Conservation (phyloP, 1,140 invertebrate species). For the Ostrea denselamellosa region DNA sequence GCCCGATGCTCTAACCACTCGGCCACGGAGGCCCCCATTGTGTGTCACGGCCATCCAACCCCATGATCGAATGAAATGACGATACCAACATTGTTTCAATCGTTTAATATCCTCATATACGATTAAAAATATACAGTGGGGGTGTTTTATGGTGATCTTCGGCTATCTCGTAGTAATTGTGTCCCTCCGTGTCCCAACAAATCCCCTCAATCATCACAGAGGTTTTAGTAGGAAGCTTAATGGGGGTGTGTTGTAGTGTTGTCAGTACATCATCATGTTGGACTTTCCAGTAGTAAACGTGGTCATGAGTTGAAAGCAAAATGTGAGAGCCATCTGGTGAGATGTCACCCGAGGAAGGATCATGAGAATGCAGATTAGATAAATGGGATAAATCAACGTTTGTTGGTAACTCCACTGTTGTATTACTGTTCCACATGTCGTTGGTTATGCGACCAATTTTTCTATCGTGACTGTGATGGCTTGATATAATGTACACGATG, state of each 20-base stretch:
- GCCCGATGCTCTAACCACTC: too few species aligned
- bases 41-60: too few species aligned
- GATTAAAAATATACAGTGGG: neutral
- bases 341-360: neutral
- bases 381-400: neutral
- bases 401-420: neutral
- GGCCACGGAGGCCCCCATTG: too few species aligned
- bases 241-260: neutral
- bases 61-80: too few species aligned
- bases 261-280: neutral
- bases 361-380: neutral
- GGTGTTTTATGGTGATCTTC: neutral
- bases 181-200: constrained; percentile 1
- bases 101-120: neutral
- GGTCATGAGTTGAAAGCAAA: neutral
- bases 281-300: neutral
- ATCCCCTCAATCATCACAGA: neutral
- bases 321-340: neutral
- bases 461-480: neutral
- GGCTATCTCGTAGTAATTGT: neutral
- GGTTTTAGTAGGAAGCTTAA: neutral
- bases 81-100: neutral
- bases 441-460: neutral
- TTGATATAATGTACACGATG: neutral
- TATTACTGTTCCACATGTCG: neutral